These are phyloP conservation scores for Helogale parvula DNA, from an alignment of 2,113 vertebrate species.

Conservation along the genomic window DNA sequence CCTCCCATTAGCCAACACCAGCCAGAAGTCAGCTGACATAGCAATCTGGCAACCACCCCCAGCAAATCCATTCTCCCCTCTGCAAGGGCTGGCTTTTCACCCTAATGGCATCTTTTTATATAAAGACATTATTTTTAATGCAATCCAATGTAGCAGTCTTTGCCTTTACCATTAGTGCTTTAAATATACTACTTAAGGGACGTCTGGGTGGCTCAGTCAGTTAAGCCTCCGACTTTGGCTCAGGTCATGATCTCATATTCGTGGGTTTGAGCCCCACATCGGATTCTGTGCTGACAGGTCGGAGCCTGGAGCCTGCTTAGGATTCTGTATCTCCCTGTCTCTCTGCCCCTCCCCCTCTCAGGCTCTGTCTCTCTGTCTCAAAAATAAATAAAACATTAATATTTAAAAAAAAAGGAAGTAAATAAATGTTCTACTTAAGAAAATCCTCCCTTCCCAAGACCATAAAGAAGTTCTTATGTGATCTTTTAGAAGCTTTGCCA, in stretches of 20 bases:
- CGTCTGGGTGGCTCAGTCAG: too few species aligned
- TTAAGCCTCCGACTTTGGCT: too few species aligned
- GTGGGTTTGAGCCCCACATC: too few species aligned
- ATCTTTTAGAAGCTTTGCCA: not conserved
- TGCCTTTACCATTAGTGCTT: not conserved
- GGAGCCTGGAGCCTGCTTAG: too few species aligned
- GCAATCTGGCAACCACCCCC: not conserved
- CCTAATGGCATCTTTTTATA: not conserved
- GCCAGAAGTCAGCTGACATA: not conserved
- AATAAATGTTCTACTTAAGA: not conserved
- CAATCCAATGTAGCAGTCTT: not conserved
- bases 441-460: not conserved
- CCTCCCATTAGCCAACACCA: not conserved
- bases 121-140: not conserved
- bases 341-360: too few species aligned
- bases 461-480: not conserved
- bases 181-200: not conserved
- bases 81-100: not conserved
- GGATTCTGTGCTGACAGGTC: too few species aligned
- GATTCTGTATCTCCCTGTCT: too few species aligned
- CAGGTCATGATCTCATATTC: too few species aligned
- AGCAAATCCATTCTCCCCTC: not conserved
- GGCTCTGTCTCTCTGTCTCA: too few species aligned
- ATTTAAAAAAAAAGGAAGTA: too few species aligned
- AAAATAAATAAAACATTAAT: too few species aligned